phyloP scores from a whole-genome alignment of 2,888 invertebrate genomes.

The Drosophila neotestacea region DNA sequence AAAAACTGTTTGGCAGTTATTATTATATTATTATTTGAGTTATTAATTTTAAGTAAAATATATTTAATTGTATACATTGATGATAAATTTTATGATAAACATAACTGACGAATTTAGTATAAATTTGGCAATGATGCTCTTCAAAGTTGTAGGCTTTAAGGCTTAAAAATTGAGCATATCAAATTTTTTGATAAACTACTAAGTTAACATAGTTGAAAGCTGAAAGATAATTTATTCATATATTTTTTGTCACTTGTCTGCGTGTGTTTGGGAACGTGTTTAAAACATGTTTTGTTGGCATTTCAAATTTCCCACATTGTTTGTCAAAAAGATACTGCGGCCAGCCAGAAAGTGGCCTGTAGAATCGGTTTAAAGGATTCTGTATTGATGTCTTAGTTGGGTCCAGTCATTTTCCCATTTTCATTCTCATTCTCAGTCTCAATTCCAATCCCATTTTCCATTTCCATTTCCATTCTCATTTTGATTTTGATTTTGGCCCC shows the following conservation, averaged over 20 bases:
- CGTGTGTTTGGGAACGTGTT: neutral
- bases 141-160: too few species aligned
- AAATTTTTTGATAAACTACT: too few species aligned
- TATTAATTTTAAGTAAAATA: too few species aligned
- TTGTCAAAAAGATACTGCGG: conserved; percentile 1
- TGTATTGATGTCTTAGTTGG: conserved; percentile 24
- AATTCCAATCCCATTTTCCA: neutral
- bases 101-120: too few species aligned
- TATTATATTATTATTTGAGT: too few species aligned
- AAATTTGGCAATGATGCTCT: too few species aligned
- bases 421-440: neutral
- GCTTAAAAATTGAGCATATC: too few species aligned
- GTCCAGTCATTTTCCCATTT: neutral
- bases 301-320: conserved; percentile 11
- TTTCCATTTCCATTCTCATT: neutral
- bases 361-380: conserved; percentile 18
- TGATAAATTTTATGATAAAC: too few species aligned
- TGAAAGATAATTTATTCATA: neutral
- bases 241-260: neutral
- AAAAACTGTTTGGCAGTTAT: too few species aligned
- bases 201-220: neutral
- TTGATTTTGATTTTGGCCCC: neutral
- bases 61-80: too few species aligned
- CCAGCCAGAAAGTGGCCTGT: conserved; percentile 4
- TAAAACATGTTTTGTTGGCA: neutral